Percentiles rank a stretch among this genome's conserved stretches.
Evolutionary conservation across 2,888 invertebrate species (phyloP).

Genomic region (Sesia bembeciformis): DNA sequence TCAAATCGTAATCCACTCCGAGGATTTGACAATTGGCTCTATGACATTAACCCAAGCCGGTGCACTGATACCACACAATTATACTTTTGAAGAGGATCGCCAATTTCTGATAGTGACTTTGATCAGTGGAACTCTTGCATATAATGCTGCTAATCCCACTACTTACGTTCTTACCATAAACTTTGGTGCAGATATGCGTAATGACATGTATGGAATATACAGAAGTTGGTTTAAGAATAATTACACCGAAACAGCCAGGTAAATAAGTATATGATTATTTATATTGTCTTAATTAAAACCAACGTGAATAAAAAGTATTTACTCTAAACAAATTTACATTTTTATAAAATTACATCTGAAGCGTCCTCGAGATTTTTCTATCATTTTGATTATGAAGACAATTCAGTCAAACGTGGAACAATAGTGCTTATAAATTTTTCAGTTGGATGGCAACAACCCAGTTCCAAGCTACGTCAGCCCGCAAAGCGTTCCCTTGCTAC

Average conservation of each 20-base stretch:
- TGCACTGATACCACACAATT: conserved; percentile 10
- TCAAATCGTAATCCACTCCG: conserved; percentile 46
- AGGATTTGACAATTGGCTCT: conserved; percentile 34
- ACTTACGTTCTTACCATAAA: conserved; percentile 30
- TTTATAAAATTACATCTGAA: no score
- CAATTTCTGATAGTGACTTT: conserved; percentile 36
- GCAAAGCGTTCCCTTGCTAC: conserved; percentile 85
- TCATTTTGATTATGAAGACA: no score
- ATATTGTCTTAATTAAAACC: no score
- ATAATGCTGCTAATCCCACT: conserved; percentile 17
- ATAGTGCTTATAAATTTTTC: conserved; percentile 5
- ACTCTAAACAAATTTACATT: no score
- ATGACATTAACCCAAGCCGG: conserved; percentile 33
- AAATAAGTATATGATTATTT: conserved; percentile 2
- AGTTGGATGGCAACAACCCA: conserved; percentile 80
- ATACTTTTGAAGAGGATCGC: conserved; percentile 17
- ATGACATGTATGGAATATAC: conserved; percentile 62
- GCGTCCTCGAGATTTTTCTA: no score
- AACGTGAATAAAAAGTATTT: no score
- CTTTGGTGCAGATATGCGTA: conserved; percentile 37
- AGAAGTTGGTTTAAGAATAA: conserved; percentile 49
- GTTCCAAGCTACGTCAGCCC: conserved; percentile 79
- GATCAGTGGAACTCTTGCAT: conserved; percentile 19
- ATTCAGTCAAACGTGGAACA: no score
- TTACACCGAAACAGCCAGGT: conserved; percentile 25